Percentiles rank a stretch among this genome's conserved stretches.
phyloP scores from a whole-genome alignment of 2,888 invertebrate genomes.

The Gerris lacustris region DNA sequence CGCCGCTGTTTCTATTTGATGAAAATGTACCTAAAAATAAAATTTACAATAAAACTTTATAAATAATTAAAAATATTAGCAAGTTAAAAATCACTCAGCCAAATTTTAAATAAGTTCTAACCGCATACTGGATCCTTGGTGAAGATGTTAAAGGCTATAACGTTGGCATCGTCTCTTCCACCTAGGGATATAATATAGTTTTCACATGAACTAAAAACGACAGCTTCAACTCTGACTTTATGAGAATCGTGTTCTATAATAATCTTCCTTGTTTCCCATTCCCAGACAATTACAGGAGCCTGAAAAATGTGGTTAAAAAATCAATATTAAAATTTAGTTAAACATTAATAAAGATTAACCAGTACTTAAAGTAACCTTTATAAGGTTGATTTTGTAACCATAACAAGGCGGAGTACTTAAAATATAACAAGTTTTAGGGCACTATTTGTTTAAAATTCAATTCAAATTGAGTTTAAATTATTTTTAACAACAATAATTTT shows the following conservation, averaged over 20 bases:
- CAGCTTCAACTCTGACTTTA: constrained; percentile 73
- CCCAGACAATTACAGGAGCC: constrained; percentile 75
- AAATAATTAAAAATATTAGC: too few species aligned
- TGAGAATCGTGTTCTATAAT: constrained; percentile 67
- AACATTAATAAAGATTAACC: background rate
- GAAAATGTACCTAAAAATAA: constrained; percentile 38
- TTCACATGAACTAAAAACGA: constrained; percentile 71
- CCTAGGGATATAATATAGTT: constrained; percentile 73
- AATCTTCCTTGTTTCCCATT: constrained; percentile 52
- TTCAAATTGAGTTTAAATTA: too few species aligned
- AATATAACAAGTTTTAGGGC: background rate
- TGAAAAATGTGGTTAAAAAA: constrained; percentile 29
- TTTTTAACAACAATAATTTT: too few species aligned
- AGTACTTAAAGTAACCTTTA: background rate
- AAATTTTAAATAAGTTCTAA: constrained; percentile 21
- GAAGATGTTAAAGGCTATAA: constrained; percentile 71
- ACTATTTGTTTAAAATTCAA: background rate
- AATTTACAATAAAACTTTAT: constrained; percentile 7
- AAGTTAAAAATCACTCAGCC: too few species aligned
- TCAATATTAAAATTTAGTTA: background rate
- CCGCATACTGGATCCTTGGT: constrained; percentile 42
- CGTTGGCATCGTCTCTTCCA: constrained; percentile 77
- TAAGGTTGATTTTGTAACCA: too few species aligned
- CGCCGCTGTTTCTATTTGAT: constrained; percentile 58
- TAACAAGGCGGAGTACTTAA: too few species aligned